Percentiles rank a stretch among this genome's conserved stretches.
Conservation (phyloP, 2,888 invertebrate genomes). For the Amphiduros pacificus region DNA sequence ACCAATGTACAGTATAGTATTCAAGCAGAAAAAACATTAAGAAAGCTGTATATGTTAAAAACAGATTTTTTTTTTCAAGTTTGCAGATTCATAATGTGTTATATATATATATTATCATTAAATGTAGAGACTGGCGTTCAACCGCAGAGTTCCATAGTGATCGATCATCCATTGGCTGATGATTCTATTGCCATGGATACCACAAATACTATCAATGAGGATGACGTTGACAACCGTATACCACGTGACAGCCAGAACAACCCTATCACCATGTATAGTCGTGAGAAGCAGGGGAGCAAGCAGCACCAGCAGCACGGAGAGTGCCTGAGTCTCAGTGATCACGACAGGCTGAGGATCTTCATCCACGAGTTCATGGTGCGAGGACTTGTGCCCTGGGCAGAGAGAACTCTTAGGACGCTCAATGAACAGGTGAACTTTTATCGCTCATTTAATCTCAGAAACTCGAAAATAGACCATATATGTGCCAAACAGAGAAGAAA, state of each 20-base stretch:
- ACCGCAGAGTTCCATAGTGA: slow-evolving; percentile 15
- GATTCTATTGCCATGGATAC: not conserved
- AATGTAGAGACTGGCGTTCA: not conserved
- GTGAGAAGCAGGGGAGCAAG: not conserved
- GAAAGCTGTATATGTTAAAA: no score
- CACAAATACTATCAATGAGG: not conserved
- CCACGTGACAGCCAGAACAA: slow-evolving; percentile 18
- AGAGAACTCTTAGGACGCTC: slow-evolving; percentile 77
- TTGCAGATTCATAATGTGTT: no score
- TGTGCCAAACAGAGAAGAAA: not conserved
- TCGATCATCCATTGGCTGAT: slow-evolving; percentile 23
- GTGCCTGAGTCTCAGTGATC: slow-evolving; percentile 78
- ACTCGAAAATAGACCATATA: not conserved
- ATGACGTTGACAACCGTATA: slow-evolving; percentile 4
- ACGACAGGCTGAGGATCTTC: slow-evolving; percentile 81
- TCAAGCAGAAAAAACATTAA: no score
- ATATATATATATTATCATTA: no score
- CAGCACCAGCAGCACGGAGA: slow-evolving; percentile 53
- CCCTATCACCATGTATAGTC: not conserved
- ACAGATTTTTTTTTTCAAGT: no score
- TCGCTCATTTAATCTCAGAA: not conserved
- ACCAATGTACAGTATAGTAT: no score
- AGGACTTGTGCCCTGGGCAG: slow-evolving; percentile 87
- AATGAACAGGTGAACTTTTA: slow-evolving; percentile 56
- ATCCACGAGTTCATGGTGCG: slow-evolving; percentile 84